Evolutionary conservation across 2,797 vertebrate genomes (phyloP).

Genomic region (Mycteria americana): DNA sequence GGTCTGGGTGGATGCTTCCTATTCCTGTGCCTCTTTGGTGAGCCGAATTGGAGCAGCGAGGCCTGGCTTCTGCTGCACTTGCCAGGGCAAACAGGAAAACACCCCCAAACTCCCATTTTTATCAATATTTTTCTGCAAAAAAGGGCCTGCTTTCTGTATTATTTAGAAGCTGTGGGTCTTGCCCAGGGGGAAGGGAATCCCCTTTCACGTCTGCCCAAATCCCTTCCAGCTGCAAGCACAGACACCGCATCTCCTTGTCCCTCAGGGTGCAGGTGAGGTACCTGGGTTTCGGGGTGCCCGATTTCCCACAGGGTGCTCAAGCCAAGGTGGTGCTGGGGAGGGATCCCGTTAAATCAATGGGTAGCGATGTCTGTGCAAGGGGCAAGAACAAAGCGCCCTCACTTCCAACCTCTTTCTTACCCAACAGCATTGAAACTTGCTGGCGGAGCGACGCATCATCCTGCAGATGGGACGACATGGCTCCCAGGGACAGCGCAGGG

Average conservation of each 20-base stretch:
- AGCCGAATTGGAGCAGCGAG: not conserved
- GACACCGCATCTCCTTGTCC: accelerated
- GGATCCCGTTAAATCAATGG: not conserved
- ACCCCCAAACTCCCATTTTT: not conserved
- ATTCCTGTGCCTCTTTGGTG: not conserved
- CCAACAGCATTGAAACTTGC: accelerated
- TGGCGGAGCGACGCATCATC: accelerated
- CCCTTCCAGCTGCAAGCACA: not conserved
- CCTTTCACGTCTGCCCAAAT: not conserved
- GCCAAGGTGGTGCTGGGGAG: accelerated
- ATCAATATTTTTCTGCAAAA: not conserved
- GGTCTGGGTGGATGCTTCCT: too few relatives aligned
- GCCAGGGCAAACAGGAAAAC: not conserved
- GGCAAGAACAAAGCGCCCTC: accelerated
- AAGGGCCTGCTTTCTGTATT: accelerated
- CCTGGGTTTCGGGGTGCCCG: accelerated
- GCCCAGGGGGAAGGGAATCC: not conserved
- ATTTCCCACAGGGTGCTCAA: accelerated
- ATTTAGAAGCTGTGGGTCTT: not conserved
- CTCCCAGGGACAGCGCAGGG: not conserved
- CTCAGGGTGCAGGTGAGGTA: accelerated
- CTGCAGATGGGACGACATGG: accelerated
- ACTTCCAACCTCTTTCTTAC: not conserved
- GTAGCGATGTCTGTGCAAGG: accelerated
- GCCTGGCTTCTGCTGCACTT: accelerated